phyloP scores from a whole-genome alignment of 1,140 invertebrate genomes.

The Rhopalosiphum padi region DNA sequence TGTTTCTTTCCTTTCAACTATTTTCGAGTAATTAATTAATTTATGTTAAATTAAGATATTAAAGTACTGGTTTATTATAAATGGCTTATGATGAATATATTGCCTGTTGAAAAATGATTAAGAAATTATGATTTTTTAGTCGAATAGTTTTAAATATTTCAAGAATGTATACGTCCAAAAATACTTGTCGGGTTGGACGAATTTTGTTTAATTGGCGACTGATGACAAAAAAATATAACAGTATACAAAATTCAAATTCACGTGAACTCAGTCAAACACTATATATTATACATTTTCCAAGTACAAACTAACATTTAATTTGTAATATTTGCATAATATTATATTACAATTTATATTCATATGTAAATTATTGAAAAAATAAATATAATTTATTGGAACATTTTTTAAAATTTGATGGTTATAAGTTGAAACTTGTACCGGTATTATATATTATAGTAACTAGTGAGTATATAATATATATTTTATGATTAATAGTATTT shows the following conservation, averaged over 20 bases:
- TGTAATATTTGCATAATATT: not conserved
- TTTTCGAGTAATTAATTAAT: not conserved
- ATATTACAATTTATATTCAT: not conserved
- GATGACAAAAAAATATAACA: not conserved
- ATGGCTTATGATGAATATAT: not conserved
- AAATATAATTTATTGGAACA: not conserved
- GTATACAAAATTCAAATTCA: not conserved
- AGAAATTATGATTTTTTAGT: not conserved
- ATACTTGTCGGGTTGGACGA: not conserved
- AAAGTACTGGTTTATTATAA: not conserved
- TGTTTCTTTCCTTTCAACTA: not conserved
- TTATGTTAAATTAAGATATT: not conserved
- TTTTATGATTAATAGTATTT: no score
- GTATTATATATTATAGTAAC: no score
- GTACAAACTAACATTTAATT: no score
- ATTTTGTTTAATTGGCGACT: not conserved
- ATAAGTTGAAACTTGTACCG: no score
- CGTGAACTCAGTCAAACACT: not conserved
- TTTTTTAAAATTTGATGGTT: not conserved
- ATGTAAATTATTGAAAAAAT: not conserved
- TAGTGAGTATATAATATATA: no score
- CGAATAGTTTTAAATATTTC: not conserved
- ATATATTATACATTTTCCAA: not conserved
- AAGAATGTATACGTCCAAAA: not conserved
- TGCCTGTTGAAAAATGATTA: not conserved